These are phyloP conservation scores for Sesamia nonagrioides DNA, from an alignment of 1,140 invertebrate genomes.

Conservation along the genomic window DNA sequence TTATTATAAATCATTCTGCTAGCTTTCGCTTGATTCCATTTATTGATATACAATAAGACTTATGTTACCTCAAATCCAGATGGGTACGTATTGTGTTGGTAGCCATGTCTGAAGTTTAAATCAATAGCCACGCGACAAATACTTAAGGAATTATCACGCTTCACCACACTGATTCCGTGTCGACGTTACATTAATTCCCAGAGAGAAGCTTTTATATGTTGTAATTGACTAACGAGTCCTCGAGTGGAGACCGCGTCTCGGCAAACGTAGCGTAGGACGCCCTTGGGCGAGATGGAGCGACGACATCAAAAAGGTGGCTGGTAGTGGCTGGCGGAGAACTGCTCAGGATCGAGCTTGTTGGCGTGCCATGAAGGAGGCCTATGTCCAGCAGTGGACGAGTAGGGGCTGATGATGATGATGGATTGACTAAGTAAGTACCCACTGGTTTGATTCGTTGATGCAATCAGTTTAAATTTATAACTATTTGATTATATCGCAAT, in stretches of 20 bases:
- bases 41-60: neutral
- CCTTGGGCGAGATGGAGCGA: too few species aligned
- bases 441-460: neutral
- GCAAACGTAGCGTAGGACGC: too few species aligned
- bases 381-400: too few species aligned
- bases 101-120: neutral
- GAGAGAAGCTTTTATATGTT: neutral
- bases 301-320: too few species aligned
- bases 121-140: neutral
- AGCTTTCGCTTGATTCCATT: conserved; percentile 26
- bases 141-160: neutral
- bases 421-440: too few species aligned
- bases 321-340: too few species aligned
- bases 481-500: neutral
- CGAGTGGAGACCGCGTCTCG: too few species aligned
- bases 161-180: neutral
- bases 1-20: too few species aligned
- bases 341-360: too few species aligned
- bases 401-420: too few species aligned
- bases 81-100: neutral
- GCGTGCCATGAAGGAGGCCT: too few species aligned
- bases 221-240: too few species aligned
- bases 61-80: neutral
- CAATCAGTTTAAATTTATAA: neutral
- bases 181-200: neutral